Conservation (phyloP, 2,888 invertebrate species). For the Blastobasis lacticolella region DNA sequence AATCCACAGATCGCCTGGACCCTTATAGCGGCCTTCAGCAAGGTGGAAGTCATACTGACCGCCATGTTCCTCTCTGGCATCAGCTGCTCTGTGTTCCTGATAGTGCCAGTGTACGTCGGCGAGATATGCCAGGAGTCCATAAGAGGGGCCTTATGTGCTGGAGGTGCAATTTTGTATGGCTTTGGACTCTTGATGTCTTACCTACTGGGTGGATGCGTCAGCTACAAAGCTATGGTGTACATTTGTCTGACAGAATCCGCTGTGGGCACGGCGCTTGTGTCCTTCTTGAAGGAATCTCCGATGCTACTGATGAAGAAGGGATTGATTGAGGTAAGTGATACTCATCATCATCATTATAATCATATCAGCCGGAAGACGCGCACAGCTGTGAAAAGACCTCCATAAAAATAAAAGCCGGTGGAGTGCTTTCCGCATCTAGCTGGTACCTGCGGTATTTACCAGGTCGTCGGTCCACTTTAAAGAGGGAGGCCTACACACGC, state of each 20-base stretch:
- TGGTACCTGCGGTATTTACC: no score
- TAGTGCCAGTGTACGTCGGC: slow-evolving; percentile 39
- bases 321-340: slow-evolving; percentile 31
- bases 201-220: slow-evolving; percentile 37
- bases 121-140: slow-evolving; percentile 52
- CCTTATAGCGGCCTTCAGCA: slow-evolving; percentile 25
- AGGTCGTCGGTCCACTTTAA: no score
- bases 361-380: no score
- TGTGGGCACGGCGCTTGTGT: slow-evolving; percentile 23
- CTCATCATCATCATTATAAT: no score
- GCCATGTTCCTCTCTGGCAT: slow-evolving; percentile 45
- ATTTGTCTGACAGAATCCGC: slow-evolving; percentile 28
- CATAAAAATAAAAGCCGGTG: no score
- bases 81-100: slow-evolving; percentile 30
- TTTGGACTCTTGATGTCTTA: slow-evolving; percentile 48
- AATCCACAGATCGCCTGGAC: slow-evolving; percentile 41
- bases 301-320: slow-evolving; percentile 42
- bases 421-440: no score
- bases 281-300: slow-evolving; percentile 43
- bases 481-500: no score
- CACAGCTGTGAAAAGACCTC: no score
- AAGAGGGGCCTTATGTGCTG: slow-evolving; percentile 44
- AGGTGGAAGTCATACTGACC: slow-evolving; percentile 37
- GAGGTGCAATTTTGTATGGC: slow-evolving; percentile 35
- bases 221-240: slow-evolving; percentile 40